A percentile compares a stretch with the other conserved stretches of the same genome.
Evolutionary conservation across 2,113 vertebrate genomes (phyloP).

Genomic region (Alligator sinensis): DNA sequence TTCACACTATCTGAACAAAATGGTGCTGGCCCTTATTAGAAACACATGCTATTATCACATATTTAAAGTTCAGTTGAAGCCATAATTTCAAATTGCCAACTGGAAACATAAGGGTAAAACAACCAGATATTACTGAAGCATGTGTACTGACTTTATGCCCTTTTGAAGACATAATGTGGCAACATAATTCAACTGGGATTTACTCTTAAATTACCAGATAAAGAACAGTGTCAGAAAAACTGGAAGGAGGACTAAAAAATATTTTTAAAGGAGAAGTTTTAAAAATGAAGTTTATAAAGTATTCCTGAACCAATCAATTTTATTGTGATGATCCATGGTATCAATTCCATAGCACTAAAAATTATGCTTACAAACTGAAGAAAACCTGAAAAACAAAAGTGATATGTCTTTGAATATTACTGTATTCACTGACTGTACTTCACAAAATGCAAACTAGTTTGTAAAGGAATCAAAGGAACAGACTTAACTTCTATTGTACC

Average conservation of each 20-base stretch:
- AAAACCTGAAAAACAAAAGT: neutral
- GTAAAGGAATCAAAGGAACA: neutral
- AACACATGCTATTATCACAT: slow-evolving; percentile 90
- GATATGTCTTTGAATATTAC: neutral
- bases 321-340: neutral
- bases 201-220: slow-evolving; percentile 79
- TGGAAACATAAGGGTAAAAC: slow-evolving; percentile 87
- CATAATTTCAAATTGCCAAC: slow-evolving; percentile 90
- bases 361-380: neutral
- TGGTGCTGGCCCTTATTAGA: slow-evolving; percentile 86
- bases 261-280: slow-evolving; percentile 52
- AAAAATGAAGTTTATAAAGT: neutral
- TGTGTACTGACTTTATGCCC: slow-evolving; percentile 88
- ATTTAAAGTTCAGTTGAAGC: slow-evolving; percentile 89
- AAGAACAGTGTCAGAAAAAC: slow-evolving; percentile 58
- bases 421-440: neutral
- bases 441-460: neutral
- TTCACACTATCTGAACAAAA: slow-evolving; percentile 86
- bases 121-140: slow-evolving; percentile 87
- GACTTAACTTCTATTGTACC: neutral
- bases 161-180: slow-evolving; percentile 85
- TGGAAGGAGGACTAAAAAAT: slow-evolving; percentile 34
- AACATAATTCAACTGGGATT: slow-evolving; percentile 83
- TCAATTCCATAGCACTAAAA: neutral
- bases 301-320: slow-evolving; percentile 52